These are phyloP conservation scores for Heliopora coerulea DNA, from an alignment of 92 coral and sea anemone genomes.

Conservation along the genomic window DNA sequence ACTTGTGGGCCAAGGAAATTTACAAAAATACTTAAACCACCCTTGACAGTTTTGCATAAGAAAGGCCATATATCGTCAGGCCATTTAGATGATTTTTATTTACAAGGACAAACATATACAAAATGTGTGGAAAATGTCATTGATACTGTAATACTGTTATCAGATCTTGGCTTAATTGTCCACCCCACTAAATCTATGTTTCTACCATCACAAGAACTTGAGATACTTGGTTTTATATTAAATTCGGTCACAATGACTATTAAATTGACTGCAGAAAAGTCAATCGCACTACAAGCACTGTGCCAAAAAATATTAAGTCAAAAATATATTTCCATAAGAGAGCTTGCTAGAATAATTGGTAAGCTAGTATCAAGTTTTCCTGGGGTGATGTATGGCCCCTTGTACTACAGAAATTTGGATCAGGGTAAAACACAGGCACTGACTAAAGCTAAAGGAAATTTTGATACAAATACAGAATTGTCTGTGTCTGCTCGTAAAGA, in stretches of 20 bases:
- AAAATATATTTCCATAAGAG: not conserved
- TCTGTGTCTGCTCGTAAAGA: constrained; percentile 31
- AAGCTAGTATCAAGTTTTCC: not conserved
- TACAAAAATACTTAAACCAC: constrained; percentile 45
- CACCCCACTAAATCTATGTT: no score
- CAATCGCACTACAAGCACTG: no score
- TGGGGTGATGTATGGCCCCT: not conserved
- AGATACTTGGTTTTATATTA: not conserved
- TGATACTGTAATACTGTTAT: no score
- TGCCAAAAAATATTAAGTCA: not conserved
- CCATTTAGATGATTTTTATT: constrained; percentile 48
- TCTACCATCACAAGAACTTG: not conserved
- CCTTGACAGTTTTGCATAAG: constrained; percentile 40
- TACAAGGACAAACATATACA: constrained; percentile 39
- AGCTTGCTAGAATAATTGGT: not conserved
- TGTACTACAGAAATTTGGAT: not conserved
- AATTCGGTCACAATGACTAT: not conserved
- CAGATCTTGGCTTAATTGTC: no score
- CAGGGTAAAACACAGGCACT: not conserved
- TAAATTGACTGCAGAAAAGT: not conserved
- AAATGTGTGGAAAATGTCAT: constrained; percentile 2
- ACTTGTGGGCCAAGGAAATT: constrained; percentile 34
- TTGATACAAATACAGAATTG: constrained; percentile 44
- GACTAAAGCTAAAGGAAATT: constrained; percentile 39
- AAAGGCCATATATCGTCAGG: constrained; percentile 46